Base-by-base conservation (phyloP, 2,113 vertebrate species). In the Tauraco erythrolophus region DNA sequence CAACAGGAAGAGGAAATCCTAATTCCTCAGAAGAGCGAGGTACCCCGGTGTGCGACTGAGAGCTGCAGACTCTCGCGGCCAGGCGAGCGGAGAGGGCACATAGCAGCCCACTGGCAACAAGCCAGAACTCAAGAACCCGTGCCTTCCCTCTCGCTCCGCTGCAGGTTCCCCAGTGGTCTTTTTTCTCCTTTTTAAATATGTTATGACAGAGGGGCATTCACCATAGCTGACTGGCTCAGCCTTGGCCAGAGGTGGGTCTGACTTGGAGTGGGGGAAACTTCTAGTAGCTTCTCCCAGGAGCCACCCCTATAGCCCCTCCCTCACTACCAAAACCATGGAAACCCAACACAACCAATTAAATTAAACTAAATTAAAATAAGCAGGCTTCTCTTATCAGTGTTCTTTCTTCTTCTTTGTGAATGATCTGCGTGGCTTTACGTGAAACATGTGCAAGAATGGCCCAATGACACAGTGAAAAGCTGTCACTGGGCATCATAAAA, bases 31-130 rank as follows among this genome's bases (percentile, higher is more conserved):
- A 19, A 19, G 24, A 37, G 22, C 0, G 3, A 81, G 51, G 62
- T 5, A 30, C 28, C 25, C 5, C 0, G 0, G 35, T 3, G 41
- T 5, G 4, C 0, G 25, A 16, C 16, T 2, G 57, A 51, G 71
- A 89, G 53, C 43, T 60, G 66, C 22, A 64, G 50, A 33, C 7
- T 30, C 48, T 11, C n/a, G n/a, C 3, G 5, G 39, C 17, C 45
- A 25, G 53, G 54, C 6, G 18, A 31, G 43, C 16, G 7, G 28
- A 24, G 43, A 7, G 27, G 24, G 17, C 2, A 30, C 57, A 15
- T 3, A 1, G 35, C 35, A 71, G 45, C 35, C 16, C 69, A 35
- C 39, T 19, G 14, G 65, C 39, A 56, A 74, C 85, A 5, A 48
- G 45, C 30, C 70, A 41, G 58, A 54, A 13, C 46, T 82, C 83